These are phyloP conservation scores for Frankliniella fusca DNA, from an alignment of 2,888 invertebrate genomes.

Conservation along the genomic window DNA sequence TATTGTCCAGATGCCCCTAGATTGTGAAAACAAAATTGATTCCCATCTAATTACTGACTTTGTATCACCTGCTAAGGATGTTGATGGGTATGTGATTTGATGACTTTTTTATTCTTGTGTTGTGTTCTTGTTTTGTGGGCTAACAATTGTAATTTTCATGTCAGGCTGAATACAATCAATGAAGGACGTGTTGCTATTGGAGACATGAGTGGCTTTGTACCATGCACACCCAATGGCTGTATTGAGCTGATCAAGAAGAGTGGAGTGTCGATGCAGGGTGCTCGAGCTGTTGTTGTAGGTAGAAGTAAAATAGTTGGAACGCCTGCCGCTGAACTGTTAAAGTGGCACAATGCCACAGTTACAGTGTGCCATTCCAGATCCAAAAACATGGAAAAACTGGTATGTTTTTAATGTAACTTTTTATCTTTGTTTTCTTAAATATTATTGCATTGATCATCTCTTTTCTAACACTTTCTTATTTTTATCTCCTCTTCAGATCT, in stretches of 20 bases:
- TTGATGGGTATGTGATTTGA: constrained; percentile 74
- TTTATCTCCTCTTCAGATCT: constrained; percentile 51
- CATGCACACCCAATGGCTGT: constrained; percentile 95
- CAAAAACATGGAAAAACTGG: constrained; percentile 69
- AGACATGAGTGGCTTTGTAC: constrained; percentile 82
- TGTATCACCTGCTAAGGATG: constrained; percentile 87
- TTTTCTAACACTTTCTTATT: constrained; percentile 16
- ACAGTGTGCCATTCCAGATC: constrained; percentile 97
- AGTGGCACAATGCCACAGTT: constrained; percentile 96
- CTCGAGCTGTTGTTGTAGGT: constrained; percentile 88
- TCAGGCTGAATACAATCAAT: constrained; percentile 82
- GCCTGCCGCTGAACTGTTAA: constrained; percentile 87
- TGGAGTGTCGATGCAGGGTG: constrained; percentile 73
- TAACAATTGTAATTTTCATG: constrained; percentile 27
- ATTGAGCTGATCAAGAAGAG: constrained; percentile 83
- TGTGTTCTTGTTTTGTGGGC: not conserved
- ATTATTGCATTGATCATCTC: constrained; percentile 18
- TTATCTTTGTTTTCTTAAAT: constrained; percentile 10
- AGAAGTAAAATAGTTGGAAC: constrained; percentile 97
- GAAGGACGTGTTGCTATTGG: constrained; percentile 90
- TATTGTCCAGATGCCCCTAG: constrained; percentile 94
- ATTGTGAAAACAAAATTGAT: constrained; percentile 76
- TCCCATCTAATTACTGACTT: constrained; percentile 80
- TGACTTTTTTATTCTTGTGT: constrained; percentile 29
- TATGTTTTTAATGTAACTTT: constrained; percentile 44